These are phyloP conservation scores for Melanchra persicariae DNA, from an alignment of 2,888 invertebrate species.

Conservation along the genomic window DNA sequence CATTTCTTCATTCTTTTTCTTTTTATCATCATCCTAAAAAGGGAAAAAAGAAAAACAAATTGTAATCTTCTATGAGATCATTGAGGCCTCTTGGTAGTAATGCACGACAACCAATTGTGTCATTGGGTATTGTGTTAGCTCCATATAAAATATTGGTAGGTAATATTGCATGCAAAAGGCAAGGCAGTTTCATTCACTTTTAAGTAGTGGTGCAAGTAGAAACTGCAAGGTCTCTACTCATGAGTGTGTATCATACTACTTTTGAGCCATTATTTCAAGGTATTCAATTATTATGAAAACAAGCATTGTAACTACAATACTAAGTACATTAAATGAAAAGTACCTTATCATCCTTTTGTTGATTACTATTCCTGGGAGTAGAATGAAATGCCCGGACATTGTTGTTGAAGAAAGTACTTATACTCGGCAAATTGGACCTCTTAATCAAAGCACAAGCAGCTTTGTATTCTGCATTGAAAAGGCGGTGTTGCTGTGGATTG, in stretches of 20 bases:
- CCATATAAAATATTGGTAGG: too few relatives aligned
- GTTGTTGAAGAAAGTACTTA: constrained; percentile 72
- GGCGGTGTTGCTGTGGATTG: constrained; percentile 75
- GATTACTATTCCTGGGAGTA: constrained; percentile 68
- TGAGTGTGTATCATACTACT: neutral
- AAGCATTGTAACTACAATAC: constrained; percentile 44
- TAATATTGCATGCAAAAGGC: too few relatives aligned
- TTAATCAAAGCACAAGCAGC: constrained; percentile 89
- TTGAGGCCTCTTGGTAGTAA: neutral
- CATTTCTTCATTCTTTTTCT: constrained; percentile 91
- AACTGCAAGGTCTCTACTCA: too few relatives aligned
- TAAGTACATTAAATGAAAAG: constrained; percentile 3
- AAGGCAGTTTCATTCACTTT: too few relatives aligned
- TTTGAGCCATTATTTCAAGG: neutral
- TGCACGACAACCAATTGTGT: neutral
- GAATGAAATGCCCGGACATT: constrained; percentile 75
- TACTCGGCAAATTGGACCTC: constrained; percentile 87
- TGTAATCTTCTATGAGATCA: neutral
- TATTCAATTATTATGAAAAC: too few relatives aligned
- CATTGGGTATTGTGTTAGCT: too few relatives aligned
- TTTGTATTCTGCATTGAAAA: constrained; percentile 89
- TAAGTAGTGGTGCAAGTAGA: neutral
- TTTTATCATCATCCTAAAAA: constrained; percentile 81
- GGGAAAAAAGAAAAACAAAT: neutral
- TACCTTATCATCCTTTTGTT: constrained; percentile 72